Evolutionary conservation across 2,113 vertebrate genomes (phyloP).

Genomic region (Syngnathoides biaculeatus): DNA sequence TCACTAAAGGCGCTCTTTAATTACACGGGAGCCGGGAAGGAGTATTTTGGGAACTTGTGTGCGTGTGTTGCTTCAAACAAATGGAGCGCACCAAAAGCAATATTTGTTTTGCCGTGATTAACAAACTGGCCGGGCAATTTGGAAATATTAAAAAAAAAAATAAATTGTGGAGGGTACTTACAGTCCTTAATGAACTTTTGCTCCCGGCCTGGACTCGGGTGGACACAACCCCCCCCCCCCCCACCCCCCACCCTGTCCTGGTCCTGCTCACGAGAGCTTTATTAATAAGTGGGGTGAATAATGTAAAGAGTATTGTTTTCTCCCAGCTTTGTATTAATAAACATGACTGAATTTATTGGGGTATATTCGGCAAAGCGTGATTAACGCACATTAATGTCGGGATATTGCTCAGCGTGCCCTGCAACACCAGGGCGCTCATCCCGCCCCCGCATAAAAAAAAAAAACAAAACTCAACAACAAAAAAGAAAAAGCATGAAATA

Average conservation of each 20-base stretch:
- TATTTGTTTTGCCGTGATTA: conserved; percentile 83
- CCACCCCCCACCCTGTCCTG: conserved; percentile 50
- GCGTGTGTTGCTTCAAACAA: conserved; percentile 75
- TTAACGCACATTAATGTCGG: conserved; percentile 77
- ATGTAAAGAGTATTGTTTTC: conserved; percentile 80
- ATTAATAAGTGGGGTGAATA: conserved; percentile 77
- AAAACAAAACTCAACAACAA: conserved; percentile 31
- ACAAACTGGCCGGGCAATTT: conserved; percentile 73
- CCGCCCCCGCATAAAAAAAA: conserved; percentile 18
- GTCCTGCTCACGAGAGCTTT: conserved; percentile 68
- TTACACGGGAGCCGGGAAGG: conserved; percentile 79
- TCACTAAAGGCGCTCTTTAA: conserved; percentile 83
- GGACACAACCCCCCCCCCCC: too few species aligned
- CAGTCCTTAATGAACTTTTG: conserved; percentile 62
- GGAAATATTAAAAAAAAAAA: conserved; percentile 57
- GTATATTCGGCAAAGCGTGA: conserved; percentile 80
- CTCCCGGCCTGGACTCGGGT: conserved; percentile 40
- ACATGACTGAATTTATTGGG: conserved; percentile 80
- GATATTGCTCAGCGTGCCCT: conserved; percentile 70
- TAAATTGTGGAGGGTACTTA: conserved; percentile 24
- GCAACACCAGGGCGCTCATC: conserved; percentile 46
- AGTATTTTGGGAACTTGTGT: conserved; percentile 79
- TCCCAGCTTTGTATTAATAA: conserved; percentile 81
- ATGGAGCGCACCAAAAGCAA: conserved; percentile 80
- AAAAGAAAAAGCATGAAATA: conserved; percentile 75